Evolutionary conservation across 2,888 invertebrate genomes (phyloP).

Genomic region (Nemotelus pantherinus): DNA sequence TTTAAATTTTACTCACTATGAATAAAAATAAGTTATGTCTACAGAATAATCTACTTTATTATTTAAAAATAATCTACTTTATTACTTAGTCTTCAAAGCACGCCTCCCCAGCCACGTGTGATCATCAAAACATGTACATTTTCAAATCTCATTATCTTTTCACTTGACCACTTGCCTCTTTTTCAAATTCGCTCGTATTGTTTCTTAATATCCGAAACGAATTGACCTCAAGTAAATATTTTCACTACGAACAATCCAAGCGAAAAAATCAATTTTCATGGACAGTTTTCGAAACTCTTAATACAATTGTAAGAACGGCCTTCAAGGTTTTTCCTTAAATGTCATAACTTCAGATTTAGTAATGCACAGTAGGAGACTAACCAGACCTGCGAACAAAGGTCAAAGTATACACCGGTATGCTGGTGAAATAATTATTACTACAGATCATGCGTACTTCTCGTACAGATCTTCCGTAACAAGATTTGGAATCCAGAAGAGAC

Average conservation of each 20-base stretch:
- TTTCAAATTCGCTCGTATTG: too few relatives aligned
- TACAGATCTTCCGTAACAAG: conserved; percentile 11
- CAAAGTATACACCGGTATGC: background rate
- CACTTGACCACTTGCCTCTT: too few relatives aligned
- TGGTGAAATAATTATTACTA: conserved; percentile 10
- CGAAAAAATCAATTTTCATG: conserved; percentile 32
- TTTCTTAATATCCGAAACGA: background rate
- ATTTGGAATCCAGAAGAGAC: background rate
- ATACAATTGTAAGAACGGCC: too few relatives aligned
- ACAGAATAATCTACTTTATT: too few relatives aligned
- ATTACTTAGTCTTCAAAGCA: too few relatives aligned
- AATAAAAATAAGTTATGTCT: too few relatives aligned
- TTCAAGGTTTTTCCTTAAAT: background rate
- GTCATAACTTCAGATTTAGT: conserved; percentile 29
- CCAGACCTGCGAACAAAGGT: background rate
- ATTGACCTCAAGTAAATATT: conserved; percentile 35
- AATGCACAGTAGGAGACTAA: conserved; percentile 35
- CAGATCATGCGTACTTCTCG: background rate
- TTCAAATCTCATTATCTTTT: too few relatives aligned
- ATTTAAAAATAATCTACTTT: too few relatives aligned
- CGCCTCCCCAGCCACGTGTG: too few relatives aligned
- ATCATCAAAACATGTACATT: too few relatives aligned
- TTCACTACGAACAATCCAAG: conserved; percentile 9
- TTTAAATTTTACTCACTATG: too few relatives aligned
- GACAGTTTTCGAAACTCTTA: background rate